These are phyloP conservation scores for Neomorphus geoffroyi DNA, from an alignment of 2,797 vertebrate genomes.

Conservation along the genomic window DNA sequence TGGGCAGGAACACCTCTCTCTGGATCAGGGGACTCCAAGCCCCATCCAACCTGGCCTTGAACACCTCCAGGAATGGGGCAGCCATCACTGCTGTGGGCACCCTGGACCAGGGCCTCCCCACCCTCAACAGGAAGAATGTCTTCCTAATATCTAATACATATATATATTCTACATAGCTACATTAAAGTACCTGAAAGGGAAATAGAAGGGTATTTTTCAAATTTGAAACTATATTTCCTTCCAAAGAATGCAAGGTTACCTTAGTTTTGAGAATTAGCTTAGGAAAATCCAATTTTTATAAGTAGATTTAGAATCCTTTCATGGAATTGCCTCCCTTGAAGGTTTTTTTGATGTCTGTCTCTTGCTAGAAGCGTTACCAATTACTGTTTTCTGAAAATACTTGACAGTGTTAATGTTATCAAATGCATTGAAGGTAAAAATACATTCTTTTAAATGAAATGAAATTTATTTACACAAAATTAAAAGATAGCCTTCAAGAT, in stretches of 20 bases:
- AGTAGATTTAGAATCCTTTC: slow-evolving; percentile 16
- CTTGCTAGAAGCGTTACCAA: neutral
- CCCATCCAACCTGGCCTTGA: no score
- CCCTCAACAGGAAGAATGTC: no score
- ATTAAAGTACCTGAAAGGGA: neutral
- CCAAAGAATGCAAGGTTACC: neutral
- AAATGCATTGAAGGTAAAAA: neutral
- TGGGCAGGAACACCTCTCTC: no score
- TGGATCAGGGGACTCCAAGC: no score
- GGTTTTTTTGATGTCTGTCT: neutral
- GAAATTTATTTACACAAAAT: neutral
- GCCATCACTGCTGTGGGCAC: no score
- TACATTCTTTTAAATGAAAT: neutral
- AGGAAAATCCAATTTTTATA: slow-evolving; percentile 28
- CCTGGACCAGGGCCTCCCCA: no score
- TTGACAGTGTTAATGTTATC: neutral
- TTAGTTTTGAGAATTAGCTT: slow-evolving; percentile 10
- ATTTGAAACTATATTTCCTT: neutral
- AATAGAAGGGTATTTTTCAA: neutral
- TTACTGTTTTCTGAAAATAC: slow-evolving; percentile 10
- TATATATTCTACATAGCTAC: neutral
- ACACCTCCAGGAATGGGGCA: no score
- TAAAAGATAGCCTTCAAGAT: neutral
- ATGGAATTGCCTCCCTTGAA: neutral
- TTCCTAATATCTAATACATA: no score